These are phyloP conservation scores for Cavia aperea DNA, from an alignment of 2,113 vertebrate genomes.

Conservation along the genomic window DNA sequence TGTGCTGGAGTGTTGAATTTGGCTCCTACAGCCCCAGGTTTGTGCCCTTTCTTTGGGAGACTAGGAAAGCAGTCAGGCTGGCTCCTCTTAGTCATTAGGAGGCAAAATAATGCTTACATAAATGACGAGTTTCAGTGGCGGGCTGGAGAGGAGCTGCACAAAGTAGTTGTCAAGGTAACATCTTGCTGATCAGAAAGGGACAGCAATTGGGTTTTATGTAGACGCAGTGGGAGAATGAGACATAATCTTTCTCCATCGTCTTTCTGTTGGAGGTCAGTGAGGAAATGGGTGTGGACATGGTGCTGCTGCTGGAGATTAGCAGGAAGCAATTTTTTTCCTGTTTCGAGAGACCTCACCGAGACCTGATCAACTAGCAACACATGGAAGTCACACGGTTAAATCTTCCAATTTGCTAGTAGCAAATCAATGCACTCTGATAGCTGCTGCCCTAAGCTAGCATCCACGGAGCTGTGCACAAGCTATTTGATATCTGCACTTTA, in stretches of 20 bases:
- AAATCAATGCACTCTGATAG: conserved; percentile 57
- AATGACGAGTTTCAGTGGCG: conserved; percentile 47
- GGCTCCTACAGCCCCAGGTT: not conserved
- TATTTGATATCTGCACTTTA: conserved; percentile 45
- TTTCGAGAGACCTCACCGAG: conserved; percentile 55
- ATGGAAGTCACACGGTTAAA: conserved; percentile 52
- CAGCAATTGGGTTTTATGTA: conserved; percentile 43
- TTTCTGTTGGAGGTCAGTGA: conserved; percentile 54
- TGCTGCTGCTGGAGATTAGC: conserved; percentile 34
- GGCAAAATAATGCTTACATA: conserved; percentile 48
- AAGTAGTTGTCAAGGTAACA: conserved; percentile 65
- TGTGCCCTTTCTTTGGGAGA: conserved; percentile 16
- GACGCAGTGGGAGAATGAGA: conserved; percentile 40
- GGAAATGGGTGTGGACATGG: conserved; percentile 28
- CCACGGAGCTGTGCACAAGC: conserved; percentile 30
- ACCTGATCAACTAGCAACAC: conserved; percentile 44
- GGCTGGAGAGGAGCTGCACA: not conserved
- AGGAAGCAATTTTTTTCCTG: conserved; percentile 55
- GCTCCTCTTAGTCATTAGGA: conserved; percentile 34
- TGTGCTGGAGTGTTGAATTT: not conserved
- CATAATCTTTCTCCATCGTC: conserved; percentile 49
- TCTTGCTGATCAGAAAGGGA: conserved; percentile 59
- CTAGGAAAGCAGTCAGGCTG: not conserved
- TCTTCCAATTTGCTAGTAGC: conserved; percentile 60
- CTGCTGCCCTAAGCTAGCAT: conserved; percentile 45